phyloP scores from a whole-genome alignment of 2,113 vertebrate species.

The Cynopterus brachyotis region DNA sequence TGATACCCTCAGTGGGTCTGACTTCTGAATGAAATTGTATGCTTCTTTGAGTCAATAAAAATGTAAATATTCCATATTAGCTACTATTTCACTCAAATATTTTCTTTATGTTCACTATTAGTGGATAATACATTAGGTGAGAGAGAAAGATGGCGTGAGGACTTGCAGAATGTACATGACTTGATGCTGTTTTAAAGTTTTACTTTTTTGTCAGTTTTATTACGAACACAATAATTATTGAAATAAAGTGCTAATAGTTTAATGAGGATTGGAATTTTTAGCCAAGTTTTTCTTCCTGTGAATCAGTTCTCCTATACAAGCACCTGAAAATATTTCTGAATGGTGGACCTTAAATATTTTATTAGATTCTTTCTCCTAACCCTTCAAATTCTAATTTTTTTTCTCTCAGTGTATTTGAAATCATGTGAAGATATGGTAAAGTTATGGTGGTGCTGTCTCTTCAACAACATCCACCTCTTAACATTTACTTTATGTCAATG shows the following conservation, averaged over 20 bases:
- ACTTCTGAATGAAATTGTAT: neutral
- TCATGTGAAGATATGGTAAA: neutral
- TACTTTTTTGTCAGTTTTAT: neutral
- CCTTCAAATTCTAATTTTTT: neutral
- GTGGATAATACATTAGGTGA: neutral
- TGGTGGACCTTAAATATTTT: too few species aligned
- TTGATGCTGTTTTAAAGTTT: neutral
- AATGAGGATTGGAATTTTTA: neutral
- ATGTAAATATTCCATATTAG: neutral
- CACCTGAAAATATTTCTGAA: neutral
- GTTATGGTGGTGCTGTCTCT: neutral
- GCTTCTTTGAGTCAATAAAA: neutral
- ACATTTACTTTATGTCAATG: neutral
- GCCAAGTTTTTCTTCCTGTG: neutral
- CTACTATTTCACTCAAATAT: neutral
- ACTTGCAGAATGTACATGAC: neutral
- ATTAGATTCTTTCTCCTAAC: neutral
- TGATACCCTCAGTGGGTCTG: neutral
- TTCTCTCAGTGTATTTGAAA: neutral
- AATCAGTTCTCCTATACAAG: neutral
- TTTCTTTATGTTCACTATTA: neutral
- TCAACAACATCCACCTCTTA: neutral
- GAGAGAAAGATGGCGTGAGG: neutral
- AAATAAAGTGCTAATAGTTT: neutral
- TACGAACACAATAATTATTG: neutral